A percentile compares a stretch with the other conserved stretches of the same genome.
Conservation (phyloP, 2,113 vertebrate species). For the Sapayoa aenigma region DNA sequence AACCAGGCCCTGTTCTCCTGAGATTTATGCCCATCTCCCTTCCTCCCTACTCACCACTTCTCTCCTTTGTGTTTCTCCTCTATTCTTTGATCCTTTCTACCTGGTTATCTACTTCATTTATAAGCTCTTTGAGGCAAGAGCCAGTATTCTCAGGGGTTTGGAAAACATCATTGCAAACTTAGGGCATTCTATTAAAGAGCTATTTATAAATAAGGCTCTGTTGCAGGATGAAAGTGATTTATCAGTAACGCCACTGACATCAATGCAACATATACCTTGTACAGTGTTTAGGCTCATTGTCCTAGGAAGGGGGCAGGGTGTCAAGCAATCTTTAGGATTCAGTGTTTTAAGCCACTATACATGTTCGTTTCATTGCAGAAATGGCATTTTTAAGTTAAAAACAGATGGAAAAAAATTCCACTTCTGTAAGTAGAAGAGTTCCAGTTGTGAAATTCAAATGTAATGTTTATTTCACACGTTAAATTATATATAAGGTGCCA, state of each 20-base stretch:
- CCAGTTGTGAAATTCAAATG: constrained; percentile 62
- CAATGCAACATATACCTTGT: not conserved
- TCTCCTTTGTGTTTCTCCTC: not conserved
- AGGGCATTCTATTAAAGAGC: constrained; percentile 27
- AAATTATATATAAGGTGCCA: constrained; percentile 64
- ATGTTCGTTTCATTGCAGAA: not conserved
- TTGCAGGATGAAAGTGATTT: constrained; percentile 20
- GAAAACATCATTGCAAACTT: constrained; percentile 37
- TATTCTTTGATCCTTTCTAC: constrained; percentile 28
- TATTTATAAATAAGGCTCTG: constrained; percentile 35
- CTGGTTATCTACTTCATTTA: constrained; percentile 50
- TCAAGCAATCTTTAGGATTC: not conserved
- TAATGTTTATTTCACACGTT: constrained; percentile 54
- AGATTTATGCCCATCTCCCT: not conserved
- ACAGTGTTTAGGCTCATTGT: not conserved
- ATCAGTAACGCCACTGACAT: not conserved
- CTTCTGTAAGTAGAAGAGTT: constrained; percentile 17
- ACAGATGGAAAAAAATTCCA: not conserved
- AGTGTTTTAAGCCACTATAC: not conserved
- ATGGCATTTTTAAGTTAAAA: not conserved
- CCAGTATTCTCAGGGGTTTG: constrained; percentile 33
- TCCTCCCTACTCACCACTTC: not conserved
- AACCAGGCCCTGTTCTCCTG: not conserved
- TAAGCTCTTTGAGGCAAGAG: constrained; percentile 31
- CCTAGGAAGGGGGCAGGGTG: not conserved